A percentile compares a stretch with the other conserved stretches of the same genome.
Evolutionary conservation across 2,888 invertebrate species (phyloP).

Genomic region (Alcis repandata): DNA sequence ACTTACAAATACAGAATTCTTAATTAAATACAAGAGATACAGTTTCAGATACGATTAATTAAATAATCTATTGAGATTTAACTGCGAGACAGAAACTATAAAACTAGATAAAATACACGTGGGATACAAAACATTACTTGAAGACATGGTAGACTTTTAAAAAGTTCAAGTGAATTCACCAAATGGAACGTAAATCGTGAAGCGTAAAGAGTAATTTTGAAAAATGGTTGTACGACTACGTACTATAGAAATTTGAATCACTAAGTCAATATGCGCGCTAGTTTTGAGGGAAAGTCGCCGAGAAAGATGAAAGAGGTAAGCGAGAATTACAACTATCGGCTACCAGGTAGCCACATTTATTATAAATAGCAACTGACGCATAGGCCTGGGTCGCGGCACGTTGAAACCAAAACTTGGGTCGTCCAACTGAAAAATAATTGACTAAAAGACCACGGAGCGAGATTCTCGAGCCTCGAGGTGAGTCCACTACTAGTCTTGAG

Average conservation of each 20-base stretch:
- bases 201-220: conserved; percentile 15
- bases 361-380: conserved; percentile 61
- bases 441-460: conserved; percentile 22
- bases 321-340: conserved; percentile 31
- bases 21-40: conserved; percentile 10
- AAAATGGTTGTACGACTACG: conserved; percentile 15
- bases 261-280: conserved; percentile 14
- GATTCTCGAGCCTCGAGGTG: neutral
- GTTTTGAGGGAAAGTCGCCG: conserved; percentile 13
- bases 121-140: no score
- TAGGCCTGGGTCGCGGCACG: conserved; percentile 71
- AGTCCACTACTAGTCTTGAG: conserved; percentile 39
- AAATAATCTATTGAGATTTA: neutral
- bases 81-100: neutral
- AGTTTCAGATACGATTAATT: conserved; percentile 7
- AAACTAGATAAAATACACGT: neutral
- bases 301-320: conserved; percentile 18
- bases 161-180: conserved; percentile 18
- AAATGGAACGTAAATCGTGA: conserved; percentile 28
- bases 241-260: conserved; percentile 8
- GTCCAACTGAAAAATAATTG: conserved; percentile 29
- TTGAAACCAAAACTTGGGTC: conserved; percentile 52
- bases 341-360: conserved; percentile 53
- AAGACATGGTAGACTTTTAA: conserved; percentile 8
- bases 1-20: conserved; percentile 18